A percentile compares a stretch with the other conserved stretches of the same genome.
Evolutionary conservation across 2,797 vertebrate species (phyloP).

Genomic region (Alfaro cultratus): DNA sequence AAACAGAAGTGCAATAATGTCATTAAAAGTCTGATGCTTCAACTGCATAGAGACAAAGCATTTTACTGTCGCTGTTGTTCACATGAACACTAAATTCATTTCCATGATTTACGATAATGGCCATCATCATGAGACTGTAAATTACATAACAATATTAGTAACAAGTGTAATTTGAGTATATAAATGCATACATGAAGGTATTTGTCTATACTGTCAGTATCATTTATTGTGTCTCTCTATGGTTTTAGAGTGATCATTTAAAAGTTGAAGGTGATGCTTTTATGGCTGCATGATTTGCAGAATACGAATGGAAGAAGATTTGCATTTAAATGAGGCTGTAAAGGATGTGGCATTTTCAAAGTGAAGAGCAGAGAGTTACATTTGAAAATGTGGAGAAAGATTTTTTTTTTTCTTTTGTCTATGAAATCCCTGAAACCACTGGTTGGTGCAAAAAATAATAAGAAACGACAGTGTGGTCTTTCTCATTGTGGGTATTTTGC

Average conservation of each 20-base stretch:
- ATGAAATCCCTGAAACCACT: background rate
- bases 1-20: background rate
- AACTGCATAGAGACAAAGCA: background rate
- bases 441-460: background rate
- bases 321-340: background rate
- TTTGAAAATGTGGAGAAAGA: background rate
- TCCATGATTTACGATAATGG: background rate
- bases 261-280: background rate
- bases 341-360: background rate
- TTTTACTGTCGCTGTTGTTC: background rate
- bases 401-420: background rate
- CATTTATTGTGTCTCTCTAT: background rate
- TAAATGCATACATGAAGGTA: background rate
- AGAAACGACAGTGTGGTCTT: background rate
- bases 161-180: background rate
- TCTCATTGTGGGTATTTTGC: background rate
- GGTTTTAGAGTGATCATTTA: background rate
- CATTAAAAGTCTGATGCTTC: background rate
- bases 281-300: background rate
- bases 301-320: background rate
- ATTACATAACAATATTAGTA: background rate
- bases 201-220: background rate
- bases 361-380: background rate
- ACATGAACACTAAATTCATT: background rate
- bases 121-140: background rate